Base-by-base conservation (phyloP, 2,113 vertebrate species). In the Hiodon alosoides region DNA sequence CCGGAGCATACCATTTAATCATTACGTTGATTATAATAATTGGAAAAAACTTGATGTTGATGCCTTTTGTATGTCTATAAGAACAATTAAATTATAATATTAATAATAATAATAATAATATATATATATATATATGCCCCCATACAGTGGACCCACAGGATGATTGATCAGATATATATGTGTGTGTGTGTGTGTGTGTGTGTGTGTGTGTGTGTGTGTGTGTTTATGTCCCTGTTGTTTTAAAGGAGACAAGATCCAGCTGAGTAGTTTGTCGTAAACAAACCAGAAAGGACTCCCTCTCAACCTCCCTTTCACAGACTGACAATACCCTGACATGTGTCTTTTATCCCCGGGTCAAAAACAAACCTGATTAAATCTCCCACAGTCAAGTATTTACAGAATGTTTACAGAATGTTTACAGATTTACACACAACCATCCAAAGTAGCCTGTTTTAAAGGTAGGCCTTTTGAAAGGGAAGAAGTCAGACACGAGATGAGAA, bases 201-300 rank as follows among this genome's bases (percentile, higher is more conserved):
- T 11, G 9, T 2, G 9, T 3, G 9, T 13, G 2, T 11, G 14
- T 11, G 57, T 13, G 7, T 47, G 31, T 9, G 31, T 17, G 89
- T 86, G 89, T 83, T 90, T 85, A 87, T 90, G 85, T 85, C 85
- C 78, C 88, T 83, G 87, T 90, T 85, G 87, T 86, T 90, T 92
- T 94, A 89, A 93, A 92, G 93, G 86, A 89, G 86, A 90, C 87
- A 89, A 90, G 92, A 94, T 90, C 86, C 84, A 80, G 87, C 90
- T 81, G 91, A 93, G 90, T 90, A 92, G 91, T 91, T 90, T 89
- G 91, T 92, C 92, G 86, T 89, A 92, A 92, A 94, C 91, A 93
- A 89, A 91, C 77, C 85, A 87, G 87, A 93, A 92, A 90, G 85
- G 83, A 81, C 79, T 74, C 75, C 62, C 66, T 66, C 70, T 55